phyloP scores from a whole-genome alignment of 2,113 vertebrate genomes.

The Monarcha castaneiventris region DNA sequence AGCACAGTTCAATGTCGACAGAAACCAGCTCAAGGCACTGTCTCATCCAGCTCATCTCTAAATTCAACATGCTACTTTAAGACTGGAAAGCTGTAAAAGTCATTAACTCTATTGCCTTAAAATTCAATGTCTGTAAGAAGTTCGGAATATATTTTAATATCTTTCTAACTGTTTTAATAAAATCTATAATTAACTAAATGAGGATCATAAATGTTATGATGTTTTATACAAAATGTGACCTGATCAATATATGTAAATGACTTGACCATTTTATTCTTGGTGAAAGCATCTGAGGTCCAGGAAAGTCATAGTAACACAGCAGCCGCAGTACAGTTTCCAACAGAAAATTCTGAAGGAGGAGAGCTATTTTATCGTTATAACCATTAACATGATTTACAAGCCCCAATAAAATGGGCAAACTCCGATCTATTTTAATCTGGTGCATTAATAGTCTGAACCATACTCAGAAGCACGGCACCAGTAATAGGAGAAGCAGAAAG shows the following conservation, averaged over 20 bases:
- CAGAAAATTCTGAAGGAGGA: not conserved
- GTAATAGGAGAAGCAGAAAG: not conserved
- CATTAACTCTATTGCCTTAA: not conserved
- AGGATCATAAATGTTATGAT: not conserved
- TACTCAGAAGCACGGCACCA: not conserved
- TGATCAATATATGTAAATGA: not conserved
- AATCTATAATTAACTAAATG: conserved; percentile 13
- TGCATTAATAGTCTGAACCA: not conserved
- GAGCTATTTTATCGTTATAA: not conserved
- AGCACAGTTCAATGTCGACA: not conserved
- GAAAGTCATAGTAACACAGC: not conserved
- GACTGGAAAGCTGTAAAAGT: not conserved
- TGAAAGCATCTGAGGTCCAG: not conserved
- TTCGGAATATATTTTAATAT: not conserved
- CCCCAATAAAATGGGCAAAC: not conserved
- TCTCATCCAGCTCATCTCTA: not conserved
- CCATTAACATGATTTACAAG: not conserved
- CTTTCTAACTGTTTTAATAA: conserved; percentile 7
- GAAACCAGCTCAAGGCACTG: not conserved
- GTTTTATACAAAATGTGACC: not conserved
- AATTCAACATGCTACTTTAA: not conserved
- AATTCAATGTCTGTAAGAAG: not conserved
- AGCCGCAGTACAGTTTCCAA: not conserved
- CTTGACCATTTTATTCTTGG: not conserved
- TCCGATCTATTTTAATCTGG: not conserved